Percentiles rank a stretch among this genome's conserved stretches.
These are phyloP conservation scores for Oxystoma pomonae DNA, from an alignment of 2,888 invertebrate genomes.

Conservation along the genomic window DNA sequence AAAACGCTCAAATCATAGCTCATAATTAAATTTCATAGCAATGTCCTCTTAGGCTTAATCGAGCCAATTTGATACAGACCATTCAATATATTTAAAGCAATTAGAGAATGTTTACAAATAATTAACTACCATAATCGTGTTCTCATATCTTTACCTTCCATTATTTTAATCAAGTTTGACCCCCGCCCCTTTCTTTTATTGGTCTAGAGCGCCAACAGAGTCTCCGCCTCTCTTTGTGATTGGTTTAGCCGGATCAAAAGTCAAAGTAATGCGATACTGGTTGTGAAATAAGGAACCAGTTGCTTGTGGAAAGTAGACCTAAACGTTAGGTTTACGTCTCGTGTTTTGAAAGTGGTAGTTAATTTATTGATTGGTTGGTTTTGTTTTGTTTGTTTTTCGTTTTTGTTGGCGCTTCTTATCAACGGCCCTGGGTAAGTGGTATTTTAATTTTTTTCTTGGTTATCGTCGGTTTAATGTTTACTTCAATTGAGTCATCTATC, in stretches of 20 bases:
- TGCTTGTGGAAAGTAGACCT: conserved; percentile 42
- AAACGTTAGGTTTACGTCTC: conserved; percentile 28
- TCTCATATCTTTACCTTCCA: conserved; percentile 46
- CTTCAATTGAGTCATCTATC: too few relatives aligned
- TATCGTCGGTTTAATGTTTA: too few relatives aligned
- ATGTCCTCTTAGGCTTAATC: conserved; percentile 24
- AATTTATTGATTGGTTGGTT: conserved; percentile 28
- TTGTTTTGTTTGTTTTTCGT: conserved; percentile 29
- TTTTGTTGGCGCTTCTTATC: conserved; percentile 28
- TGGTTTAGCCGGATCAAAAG: conserved; percentile 35
- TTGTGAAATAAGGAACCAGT: conserved; percentile 41
- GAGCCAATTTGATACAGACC: conserved; percentile 21
- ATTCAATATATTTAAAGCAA: conserved; percentile 37
- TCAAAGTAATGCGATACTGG: conserved; percentile 32
- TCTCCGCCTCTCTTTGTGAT: conserved; percentile 31
- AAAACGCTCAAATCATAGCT: neutral
- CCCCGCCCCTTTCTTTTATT: conserved; percentile 37
- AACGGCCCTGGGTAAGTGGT: conserved; percentile 45
- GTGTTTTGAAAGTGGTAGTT: conserved; percentile 9
- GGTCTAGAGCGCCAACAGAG: conserved; percentile 27
- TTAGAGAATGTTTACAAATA: conserved; percentile 43
- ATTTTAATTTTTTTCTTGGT: too few relatives aligned
- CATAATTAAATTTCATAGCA: conserved; percentile 24
- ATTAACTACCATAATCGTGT: conserved; percentile 49
- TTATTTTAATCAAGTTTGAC: conserved; percentile 43